Evolutionary conservation across 2,113 vertebrate species (phyloP).

Genomic region (Caranx ignobilis): DNA sequence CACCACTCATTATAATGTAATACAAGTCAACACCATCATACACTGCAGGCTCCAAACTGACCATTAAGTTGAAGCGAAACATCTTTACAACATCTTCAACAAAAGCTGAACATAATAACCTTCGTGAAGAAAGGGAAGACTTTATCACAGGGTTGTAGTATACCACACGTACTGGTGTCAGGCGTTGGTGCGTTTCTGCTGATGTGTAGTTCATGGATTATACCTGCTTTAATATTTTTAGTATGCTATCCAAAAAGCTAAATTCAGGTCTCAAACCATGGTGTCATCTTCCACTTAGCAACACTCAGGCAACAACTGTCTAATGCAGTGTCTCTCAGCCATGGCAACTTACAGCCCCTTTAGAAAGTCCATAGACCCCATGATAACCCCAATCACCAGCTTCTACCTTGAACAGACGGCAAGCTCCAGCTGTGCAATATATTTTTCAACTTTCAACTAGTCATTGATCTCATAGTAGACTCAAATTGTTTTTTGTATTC

Average conservation of each 20-base stretch:
- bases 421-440: neutral
- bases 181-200: constrained; percentile 1
- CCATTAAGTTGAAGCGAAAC: neutral
- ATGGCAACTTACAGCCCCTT: neutral
- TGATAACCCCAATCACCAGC: neutral
- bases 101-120: neutral
- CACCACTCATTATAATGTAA: too few relatives aligned
- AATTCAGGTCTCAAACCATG: neutral
- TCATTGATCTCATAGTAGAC: too few relatives aligned
- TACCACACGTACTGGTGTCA: neutral
- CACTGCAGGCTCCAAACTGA: neutral
- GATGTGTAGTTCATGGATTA: neutral
- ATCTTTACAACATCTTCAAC: neutral
- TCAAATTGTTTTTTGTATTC: neutral
- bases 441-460: neutral
- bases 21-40: neutral
- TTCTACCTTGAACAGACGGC: neutral
- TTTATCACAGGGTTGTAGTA: neutral
- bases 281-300: neutral
- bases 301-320: neutral
- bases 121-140: neutral
- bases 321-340: neutral
- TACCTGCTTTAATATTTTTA: neutral
- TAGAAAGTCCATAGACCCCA: neutral
- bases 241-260: neutral